Conservation (phyloP, 2,888 invertebrate genomes). For the Drepana falcataria region DNA sequence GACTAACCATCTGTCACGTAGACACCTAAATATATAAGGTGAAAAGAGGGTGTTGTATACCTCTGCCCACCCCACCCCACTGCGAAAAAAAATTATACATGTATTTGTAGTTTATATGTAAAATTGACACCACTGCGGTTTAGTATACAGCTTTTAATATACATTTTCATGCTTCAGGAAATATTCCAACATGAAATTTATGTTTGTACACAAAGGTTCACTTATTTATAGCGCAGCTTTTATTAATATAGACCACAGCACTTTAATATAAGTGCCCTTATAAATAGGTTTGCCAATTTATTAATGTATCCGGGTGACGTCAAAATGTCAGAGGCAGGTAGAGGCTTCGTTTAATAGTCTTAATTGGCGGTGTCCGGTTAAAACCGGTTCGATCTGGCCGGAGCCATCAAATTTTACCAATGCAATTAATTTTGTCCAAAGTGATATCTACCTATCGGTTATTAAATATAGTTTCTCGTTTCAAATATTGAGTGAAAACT, state of each 20-base stretch:
- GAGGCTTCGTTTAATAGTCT: slow-evolving; percentile 40
- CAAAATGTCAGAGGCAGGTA: slow-evolving; percentile 20
- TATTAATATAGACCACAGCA: neutral
- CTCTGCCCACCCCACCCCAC: too few relatives aligned
- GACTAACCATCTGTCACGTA: too few relatives aligned
- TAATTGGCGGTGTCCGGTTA: slow-evolving; percentile 39
- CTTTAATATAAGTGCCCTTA: neutral
- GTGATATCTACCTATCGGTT: slow-evolving; percentile 13
- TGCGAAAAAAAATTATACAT: too few relatives aligned
- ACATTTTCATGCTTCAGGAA: too few relatives aligned
- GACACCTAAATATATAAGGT: too few relatives aligned
- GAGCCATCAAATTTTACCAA: slow-evolving; percentile 29
- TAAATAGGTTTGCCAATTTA: neutral
- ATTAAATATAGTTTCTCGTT: slow-evolving; percentile 6
- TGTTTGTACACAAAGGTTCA: neutral
- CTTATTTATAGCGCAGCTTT: neutral
- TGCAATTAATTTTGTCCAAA: slow-evolving; percentile 37
- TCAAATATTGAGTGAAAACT: neutral
- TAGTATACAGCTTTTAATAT: too few relatives aligned
- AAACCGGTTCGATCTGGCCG: slow-evolving; percentile 27
- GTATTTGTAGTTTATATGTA: too few relatives aligned
- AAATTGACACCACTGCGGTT: too few relatives aligned
- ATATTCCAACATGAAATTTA: too few relatives aligned
- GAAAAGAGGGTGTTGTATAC: too few relatives aligned
- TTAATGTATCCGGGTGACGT: slow-evolving; percentile 2